A percentile compares a stretch with the other conserved stretches of the same genome.
Conservation (phyloP, 1,140 invertebrate genomes). For the Cataglyphis hispanica region DNA sequence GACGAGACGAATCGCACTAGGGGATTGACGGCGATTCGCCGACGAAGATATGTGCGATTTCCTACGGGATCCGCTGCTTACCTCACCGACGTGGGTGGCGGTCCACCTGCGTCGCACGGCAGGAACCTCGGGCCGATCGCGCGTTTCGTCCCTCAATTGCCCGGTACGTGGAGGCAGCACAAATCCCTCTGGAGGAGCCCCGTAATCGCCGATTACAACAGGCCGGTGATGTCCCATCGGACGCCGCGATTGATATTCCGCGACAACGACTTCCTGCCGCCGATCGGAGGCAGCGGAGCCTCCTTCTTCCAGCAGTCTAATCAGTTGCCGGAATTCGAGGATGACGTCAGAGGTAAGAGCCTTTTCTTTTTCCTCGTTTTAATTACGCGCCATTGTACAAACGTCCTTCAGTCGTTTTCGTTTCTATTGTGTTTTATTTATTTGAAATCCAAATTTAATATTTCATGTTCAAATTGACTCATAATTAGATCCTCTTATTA, state of each 20-base stretch:
- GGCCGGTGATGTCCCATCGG: slow-evolving; percentile 86
- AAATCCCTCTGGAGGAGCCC: slow-evolving; percentile 82
- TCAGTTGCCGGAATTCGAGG: slow-evolving; percentile 83
- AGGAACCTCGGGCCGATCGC: slow-evolving; percentile 75
- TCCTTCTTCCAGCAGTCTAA: slow-evolving; percentile 84
- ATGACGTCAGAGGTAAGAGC: slow-evolving; percentile 83
- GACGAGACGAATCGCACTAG: slow-evolving; percentile 55
- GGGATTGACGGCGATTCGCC: slow-evolving; percentile 53
- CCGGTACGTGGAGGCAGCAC: slow-evolving; percentile 80
- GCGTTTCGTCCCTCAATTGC: slow-evolving; percentile 73
- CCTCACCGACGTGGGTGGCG: slow-evolving; percentile 68
- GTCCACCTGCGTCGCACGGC: slow-evolving; percentile 61
- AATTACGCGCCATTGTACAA: not conserved
- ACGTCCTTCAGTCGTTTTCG: not conserved
- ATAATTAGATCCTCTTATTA: not conserved
- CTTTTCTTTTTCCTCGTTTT: not conserved
- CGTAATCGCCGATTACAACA: slow-evolving; percentile 71
- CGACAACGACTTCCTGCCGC: slow-evolving; percentile 82
- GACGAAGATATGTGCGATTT: slow-evolving; percentile 79
- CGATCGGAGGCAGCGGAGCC: slow-evolving; percentile 74
- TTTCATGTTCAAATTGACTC: not conserved
- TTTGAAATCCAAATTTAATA: not conserved
- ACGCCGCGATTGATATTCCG: slow-evolving; percentile 86
- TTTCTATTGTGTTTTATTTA: not conserved
- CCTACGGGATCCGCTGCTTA: slow-evolving; percentile 70